Conservation (phyloP, 1,140 invertebrate species). For the Mya arenaria region DNA sequence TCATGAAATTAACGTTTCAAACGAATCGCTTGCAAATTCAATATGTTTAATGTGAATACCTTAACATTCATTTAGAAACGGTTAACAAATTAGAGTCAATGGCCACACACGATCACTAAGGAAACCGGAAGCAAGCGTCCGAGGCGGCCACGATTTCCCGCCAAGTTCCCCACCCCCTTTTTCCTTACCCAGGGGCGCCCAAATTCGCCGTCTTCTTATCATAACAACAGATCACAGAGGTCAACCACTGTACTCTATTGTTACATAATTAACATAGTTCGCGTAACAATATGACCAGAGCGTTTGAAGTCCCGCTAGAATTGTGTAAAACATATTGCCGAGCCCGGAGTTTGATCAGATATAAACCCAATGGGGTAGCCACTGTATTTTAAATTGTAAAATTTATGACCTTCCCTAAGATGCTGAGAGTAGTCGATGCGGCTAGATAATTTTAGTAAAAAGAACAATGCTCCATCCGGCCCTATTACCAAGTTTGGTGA, state of each 20-base stretch:
- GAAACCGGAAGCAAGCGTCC: not conserved
- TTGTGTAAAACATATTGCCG: conserved; percentile 43
- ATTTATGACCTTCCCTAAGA: not conserved
- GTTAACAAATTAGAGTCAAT: not conserved
- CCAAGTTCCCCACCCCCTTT: not conserved
- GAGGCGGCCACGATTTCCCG: no score
- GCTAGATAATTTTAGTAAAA: conserved; percentile 2
- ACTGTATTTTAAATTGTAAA: not conserved
- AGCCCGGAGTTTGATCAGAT: not conserved
- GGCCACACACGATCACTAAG: not conserved
- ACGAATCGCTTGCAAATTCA: no score
- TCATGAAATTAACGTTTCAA: no score
- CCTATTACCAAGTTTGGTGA: conserved; percentile 7
- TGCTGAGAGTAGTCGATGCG: not conserved
- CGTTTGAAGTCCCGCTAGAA: conserved; percentile 31
- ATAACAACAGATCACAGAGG: conserved; percentile 30
- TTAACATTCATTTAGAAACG: no score
- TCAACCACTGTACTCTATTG: conserved; percentile 21
- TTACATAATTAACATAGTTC: conserved; percentile 39
- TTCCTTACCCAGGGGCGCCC: not conserved
- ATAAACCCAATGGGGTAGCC: conserved; percentile 9
- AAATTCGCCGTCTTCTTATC: conserved; percentile 2
- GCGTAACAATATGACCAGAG: conserved; percentile 6
- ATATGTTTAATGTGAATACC: no score
- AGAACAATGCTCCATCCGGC: not conserved